phyloP scores from a whole-genome alignment of 1,140 invertebrate genomes.

The Bombus soroeensis region DNA sequence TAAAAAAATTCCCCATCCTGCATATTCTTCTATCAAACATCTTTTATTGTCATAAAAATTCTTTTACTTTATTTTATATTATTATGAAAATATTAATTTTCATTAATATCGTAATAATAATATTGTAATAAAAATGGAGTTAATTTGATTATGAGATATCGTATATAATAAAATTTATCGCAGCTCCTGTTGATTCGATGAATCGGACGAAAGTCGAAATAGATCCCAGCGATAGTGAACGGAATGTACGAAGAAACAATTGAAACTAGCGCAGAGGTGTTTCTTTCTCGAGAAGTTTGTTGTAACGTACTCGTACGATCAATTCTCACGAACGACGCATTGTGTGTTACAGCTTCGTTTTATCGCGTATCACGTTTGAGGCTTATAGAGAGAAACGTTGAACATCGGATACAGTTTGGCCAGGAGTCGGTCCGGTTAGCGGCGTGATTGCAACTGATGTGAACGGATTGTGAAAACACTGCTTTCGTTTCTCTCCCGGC shows the following conservation, averaged over 20 bases:
- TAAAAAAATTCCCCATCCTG: background rate
- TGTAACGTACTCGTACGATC: background rate
- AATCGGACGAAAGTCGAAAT: background rate
- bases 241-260: background rate
- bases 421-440: background rate
- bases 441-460: conserved; percentile 13
- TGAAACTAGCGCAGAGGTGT: background rate
- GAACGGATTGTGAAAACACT: background rate
- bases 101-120: too few species aligned
- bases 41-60: too few species aligned
- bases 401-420: background rate
- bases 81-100: too few species aligned
- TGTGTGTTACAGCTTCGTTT: conserved; percentile 18
- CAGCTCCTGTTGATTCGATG: background rate
- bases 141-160: too few species aligned
- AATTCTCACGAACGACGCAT: background rate
- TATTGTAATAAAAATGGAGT: too few species aligned
- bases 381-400: conserved; percentile 48
- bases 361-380: conserved; percentile 34
- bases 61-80: too few species aligned
- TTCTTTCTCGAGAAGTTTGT: background rate
- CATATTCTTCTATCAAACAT: too few species aligned
- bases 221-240: background rate
- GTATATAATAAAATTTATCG: background rate
- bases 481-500: background rate